Conservation (phyloP, 1,140 invertebrate species). For the Drosophila arizonae region DNA sequence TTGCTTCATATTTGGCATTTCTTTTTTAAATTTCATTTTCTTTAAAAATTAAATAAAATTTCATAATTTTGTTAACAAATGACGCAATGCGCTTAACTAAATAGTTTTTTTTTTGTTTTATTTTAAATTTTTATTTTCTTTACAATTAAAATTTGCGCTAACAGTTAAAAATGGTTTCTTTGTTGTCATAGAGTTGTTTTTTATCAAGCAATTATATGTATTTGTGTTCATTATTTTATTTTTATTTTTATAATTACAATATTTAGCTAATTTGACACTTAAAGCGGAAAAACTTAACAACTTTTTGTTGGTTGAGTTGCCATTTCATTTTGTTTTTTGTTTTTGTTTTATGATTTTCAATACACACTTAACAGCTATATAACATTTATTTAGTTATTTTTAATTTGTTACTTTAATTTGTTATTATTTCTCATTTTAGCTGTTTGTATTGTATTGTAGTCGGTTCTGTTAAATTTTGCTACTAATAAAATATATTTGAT, state of each 20-base stretch:
- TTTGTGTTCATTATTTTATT: slow-evolving; percentile 32
- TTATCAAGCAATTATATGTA: slow-evolving; percentile 53
- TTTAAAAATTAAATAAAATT: slow-evolving; percentile 60
- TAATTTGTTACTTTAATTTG: slow-evolving; percentile 45
- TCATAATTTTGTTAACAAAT: slow-evolving; percentile 59
- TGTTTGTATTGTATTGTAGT: slow-evolving; percentile 39
- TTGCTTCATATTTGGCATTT: slow-evolving; percentile 21
- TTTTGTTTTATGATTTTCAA: slow-evolving; percentile 49
- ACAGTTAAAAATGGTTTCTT: slow-evolving; percentile 75
- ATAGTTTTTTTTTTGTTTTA: slow-evolving; percentile 34
- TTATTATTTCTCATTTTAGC: slow-evolving; percentile 46
- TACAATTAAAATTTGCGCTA: slow-evolving; percentile 77
- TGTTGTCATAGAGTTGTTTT: slow-evolving; percentile 51
- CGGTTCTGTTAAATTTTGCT: slow-evolving; percentile 66
- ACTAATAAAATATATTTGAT: slow-evolving; percentile 78
- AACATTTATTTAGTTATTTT: slow-evolving; percentile 59
- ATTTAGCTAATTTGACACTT: slow-evolving; percentile 82
- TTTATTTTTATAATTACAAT: slow-evolving; percentile 74
- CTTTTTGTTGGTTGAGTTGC: slow-evolving; percentile 74
- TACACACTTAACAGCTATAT: slow-evolving; percentile 69
- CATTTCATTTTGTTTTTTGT: slow-evolving; percentile 30
- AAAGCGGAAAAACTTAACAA: slow-evolving; percentile 82
- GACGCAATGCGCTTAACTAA: slow-evolving; percentile 57
- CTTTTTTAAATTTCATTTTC: slow-evolving; percentile 37
- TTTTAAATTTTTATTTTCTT: slow-evolving; percentile 44